A percentile compares a stretch with the other conserved stretches of the same genome.
phyloP scores from a whole-genome alignment of 2,797 vertebrate species.

The Pogonophryne albipinna region DNA sequence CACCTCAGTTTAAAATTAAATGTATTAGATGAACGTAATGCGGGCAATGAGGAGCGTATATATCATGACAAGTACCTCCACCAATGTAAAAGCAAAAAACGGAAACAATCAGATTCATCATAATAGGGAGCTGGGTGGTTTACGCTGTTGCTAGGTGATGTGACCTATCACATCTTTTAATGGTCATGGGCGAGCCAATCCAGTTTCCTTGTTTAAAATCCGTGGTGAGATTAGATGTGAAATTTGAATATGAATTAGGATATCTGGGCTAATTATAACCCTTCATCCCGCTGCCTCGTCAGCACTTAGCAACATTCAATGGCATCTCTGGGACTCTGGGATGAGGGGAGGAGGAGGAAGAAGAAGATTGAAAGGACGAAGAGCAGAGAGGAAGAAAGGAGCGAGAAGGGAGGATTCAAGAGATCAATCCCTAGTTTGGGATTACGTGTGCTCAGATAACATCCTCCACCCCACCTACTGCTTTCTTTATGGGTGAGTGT shows the following conservation, averaged over 20 bases:
- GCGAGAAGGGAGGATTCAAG: conserved; percentile 62
- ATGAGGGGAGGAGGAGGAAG: conserved; percentile 41
- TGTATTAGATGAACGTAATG: neutral
- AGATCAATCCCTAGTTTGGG: conserved; percentile 82
- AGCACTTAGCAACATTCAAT: conserved; percentile 69
- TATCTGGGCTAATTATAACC: conserved; percentile 81
- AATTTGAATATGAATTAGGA: conserved; percentile 81
- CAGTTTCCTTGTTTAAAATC: conserved; percentile 64
- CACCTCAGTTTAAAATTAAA: neutral
- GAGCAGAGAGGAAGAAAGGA: conserved; percentile 42
- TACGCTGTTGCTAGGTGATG: conserved; percentile 64
- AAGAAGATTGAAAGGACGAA: conserved; percentile 21
- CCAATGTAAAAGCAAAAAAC: neutral
- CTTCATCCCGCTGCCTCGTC: conserved; percentile 75
- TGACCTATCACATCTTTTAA: conserved; percentile 63
- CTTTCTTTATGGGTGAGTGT: conserved; percentile 59
- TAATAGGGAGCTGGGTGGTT: conserved; percentile 35
- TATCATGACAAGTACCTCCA: neutral
- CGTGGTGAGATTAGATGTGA: conserved; percentile 72
- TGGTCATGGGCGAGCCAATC: conserved; percentile 62
- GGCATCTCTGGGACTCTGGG: conserved; percentile 48
- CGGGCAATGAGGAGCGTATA: neutral
- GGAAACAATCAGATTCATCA: conserved; percentile 29
- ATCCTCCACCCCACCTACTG: conserved; percentile 68
- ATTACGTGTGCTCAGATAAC: conserved; percentile 81